Evolutionary conservation across 1,140 invertebrate species (phyloP).

Genomic region (Cotesia typhae): DNA sequence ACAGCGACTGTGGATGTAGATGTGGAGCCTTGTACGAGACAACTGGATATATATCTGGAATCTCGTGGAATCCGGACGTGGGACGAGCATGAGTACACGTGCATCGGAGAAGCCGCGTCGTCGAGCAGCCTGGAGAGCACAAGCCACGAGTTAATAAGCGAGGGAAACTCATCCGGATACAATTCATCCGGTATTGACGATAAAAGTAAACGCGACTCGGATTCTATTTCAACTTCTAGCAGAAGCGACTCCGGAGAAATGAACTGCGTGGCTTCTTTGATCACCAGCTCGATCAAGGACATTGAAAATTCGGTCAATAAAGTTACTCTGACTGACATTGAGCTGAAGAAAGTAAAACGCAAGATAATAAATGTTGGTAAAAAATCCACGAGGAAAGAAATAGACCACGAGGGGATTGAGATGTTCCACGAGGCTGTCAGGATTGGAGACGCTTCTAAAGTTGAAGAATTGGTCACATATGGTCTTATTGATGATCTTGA

Average conservation of each 20-base stretch:
- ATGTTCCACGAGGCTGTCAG: slow-evolving; percentile 56
- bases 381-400: slow-evolving; percentile 20
- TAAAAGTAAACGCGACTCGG: slow-evolving; percentile 18
- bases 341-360: not conserved
- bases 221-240: slow-evolving; percentile 19
- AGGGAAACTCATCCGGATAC: slow-evolving; percentile 30
- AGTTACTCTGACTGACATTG: not conserved
- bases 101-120: slow-evolving; percentile 28
- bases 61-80: slow-evolving; percentile 20
- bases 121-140: slow-evolving; percentile 25
- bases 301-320: slow-evolving; percentile 25
- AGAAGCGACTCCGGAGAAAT: slow-evolving; percentile 17
- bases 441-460: slow-evolving; percentile 47
- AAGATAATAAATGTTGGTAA: slow-evolving; percentile 23
- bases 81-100: slow-evolving; percentile 30
- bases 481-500: slow-evolving; percentile 55
- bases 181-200: slow-evolving; percentile 33
- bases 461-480: slow-evolving; percentile 48
- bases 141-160: slow-evolving; percentile 25
- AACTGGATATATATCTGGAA: slow-evolving; percentile 15
- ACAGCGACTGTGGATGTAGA: not conserved
- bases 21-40: slow-evolving; percentile 13
- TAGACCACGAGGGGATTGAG: slow-evolving; percentile 27
- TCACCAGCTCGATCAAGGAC: slow-evolving; percentile 10
- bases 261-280: not conserved